Evolutionary conservation across 2,113 vertebrate genomes (phyloP).

Genomic region (Sander vitreus): DNA sequence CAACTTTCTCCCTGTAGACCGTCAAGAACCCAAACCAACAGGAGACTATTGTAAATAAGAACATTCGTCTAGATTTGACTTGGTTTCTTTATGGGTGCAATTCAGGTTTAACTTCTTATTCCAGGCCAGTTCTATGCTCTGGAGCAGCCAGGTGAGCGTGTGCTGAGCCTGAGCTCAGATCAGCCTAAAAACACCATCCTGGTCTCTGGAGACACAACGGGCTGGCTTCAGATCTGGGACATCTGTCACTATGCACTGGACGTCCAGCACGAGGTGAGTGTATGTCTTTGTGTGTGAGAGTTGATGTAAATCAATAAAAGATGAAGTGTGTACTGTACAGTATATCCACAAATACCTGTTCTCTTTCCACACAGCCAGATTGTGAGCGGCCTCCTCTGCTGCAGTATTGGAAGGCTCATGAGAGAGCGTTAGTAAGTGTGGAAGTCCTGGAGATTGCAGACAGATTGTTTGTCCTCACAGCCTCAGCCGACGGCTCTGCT

Average conservation of each 20-base stretch:
- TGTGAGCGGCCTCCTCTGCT: slow-evolving; percentile 55
- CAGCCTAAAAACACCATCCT: slow-evolving; percentile 72
- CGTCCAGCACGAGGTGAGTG: slow-evolving; percentile 46
- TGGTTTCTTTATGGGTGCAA: neutral
- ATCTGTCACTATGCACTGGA: slow-evolving; percentile 66
- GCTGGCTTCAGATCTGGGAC: slow-evolving; percentile 76
- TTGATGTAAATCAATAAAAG: neutral
- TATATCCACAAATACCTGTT: neutral
- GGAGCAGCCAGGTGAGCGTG: slow-evolving; percentile 38
- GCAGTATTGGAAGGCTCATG: slow-evolving; percentile 70
- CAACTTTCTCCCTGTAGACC: neutral
- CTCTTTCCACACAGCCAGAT: slow-evolving; percentile 33
- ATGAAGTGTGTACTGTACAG: too few species aligned
- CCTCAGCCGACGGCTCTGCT: slow-evolving; percentile 64
- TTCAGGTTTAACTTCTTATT: neutral
- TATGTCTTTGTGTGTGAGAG: slow-evolving; percentile 2
- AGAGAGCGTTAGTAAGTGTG: slow-evolving; percentile 34
- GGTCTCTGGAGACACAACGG: slow-evolving; percentile 76
- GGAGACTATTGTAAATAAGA: neutral
- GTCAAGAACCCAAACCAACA: slow-evolving; percentile 13
- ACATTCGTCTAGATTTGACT: neutral
- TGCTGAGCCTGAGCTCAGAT: slow-evolving; percentile 72
- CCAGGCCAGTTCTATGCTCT: slow-evolving; percentile 74
- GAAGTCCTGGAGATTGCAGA: slow-evolving; percentile 61
- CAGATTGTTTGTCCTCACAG: slow-evolving; percentile 56